These are phyloP conservation scores for Amazona guildingii DNA, from an alignment of 2,113 vertebrate species.

Conservation along the genomic window DNA sequence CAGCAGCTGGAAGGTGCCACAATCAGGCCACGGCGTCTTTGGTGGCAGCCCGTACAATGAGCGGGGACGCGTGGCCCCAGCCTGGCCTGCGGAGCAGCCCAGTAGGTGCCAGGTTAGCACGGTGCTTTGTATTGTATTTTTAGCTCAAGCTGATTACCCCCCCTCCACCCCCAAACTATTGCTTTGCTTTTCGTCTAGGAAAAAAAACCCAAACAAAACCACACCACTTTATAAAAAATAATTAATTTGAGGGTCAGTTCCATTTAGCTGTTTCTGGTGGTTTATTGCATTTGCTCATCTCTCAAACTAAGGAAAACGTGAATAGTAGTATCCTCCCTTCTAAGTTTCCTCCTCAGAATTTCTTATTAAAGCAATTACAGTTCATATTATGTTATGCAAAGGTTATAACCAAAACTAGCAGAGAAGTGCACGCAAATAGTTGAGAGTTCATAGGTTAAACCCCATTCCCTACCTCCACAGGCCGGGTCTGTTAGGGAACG, in stretches of 20 bases:
- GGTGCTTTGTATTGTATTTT: neutral
- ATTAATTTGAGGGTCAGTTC: neutral
- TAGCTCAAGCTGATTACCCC: neutral
- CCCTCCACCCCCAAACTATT: neutral
- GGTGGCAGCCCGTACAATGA: neutral
- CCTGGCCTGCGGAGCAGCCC: neutral
- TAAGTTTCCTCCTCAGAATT: neutral
- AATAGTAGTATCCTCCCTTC: neutral
- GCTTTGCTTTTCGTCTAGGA: neutral
- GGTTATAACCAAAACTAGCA: neutral
- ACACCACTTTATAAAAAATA: neutral
- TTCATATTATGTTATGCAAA: neutral
- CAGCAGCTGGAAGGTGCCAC: neutral
- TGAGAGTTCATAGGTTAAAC: neutral
- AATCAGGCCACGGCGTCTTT: neutral
- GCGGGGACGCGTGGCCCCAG: neutral
- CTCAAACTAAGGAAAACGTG: neutral
- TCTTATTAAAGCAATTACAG: neutral
- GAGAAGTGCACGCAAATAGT: neutral
- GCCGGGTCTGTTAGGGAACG: neutral
- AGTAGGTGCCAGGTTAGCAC: neutral
- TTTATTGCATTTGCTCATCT: neutral
- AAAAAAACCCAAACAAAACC: neutral
- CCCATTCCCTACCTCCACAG: neutral
- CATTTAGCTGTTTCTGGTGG: neutral